Conservation (phyloP, 1,140 invertebrate species). For the Amphibalanus amphitrite region DNA sequence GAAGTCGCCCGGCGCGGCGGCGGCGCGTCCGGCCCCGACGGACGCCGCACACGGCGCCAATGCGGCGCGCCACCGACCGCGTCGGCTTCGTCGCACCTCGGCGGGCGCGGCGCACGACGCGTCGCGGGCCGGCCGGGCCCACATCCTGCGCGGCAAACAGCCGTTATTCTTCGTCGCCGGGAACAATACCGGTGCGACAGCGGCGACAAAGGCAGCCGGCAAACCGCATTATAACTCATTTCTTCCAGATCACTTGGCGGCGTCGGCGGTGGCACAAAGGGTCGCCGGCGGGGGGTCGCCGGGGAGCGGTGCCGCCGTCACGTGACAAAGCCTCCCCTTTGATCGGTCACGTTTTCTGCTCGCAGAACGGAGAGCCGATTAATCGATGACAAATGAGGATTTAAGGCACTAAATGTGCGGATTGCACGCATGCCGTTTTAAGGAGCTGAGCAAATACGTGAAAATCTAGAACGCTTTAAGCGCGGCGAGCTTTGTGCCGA, state of each 20-base stretch:
- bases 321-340: neutral
- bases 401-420: no score
- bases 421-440: no score
- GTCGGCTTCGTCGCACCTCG: neutral
- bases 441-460: no score
- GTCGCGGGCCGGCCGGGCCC: no score
- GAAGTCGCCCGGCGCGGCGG: neutral
- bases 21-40: no score
- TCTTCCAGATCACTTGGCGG: neutral
- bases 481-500: no score
- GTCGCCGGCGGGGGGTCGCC: neutral
- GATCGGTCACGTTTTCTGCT: neutral
- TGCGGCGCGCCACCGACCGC: neutral
- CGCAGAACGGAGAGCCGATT: neutral
- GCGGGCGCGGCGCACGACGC: no score
- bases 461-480: no score
- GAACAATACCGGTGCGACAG: neutral
- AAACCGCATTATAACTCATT: conserved; percentile 2
- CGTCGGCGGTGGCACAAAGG: neutral
- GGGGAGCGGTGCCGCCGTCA: neutral
- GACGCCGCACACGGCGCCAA: neutral
- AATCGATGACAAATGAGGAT: neutral
- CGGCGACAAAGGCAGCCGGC: neutral
- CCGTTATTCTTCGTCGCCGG: neutral
- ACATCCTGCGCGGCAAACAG: neutral